Conservation (phyloP, 2,888 invertebrate species). For the Ophion slaviceki region DNA sequence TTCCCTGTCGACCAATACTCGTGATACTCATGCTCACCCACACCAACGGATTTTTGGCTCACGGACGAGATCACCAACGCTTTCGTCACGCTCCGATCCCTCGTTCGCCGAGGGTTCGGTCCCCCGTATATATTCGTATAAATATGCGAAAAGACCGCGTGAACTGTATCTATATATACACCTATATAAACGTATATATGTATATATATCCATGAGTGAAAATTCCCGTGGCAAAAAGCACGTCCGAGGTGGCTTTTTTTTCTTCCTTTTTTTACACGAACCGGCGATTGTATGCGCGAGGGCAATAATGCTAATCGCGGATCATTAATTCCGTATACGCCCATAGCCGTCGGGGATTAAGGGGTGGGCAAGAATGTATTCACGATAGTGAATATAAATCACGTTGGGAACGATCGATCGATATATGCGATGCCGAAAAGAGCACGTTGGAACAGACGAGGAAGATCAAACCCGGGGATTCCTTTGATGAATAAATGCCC, state of each 20-base stretch:
- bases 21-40: slow-evolving; percentile 36
- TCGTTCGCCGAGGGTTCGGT: slow-evolving; percentile 16
- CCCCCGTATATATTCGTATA: slow-evolving; percentile 1
- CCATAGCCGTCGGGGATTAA: slow-evolving; percentile 34
- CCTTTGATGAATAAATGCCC: no score
- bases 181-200: background rate
- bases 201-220: background rate
- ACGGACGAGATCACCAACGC: slow-evolving; percentile 44
- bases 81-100: slow-evolving; percentile 50
- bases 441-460: no score
- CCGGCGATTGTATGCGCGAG: slow-evolving; percentile 42
- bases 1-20: slow-evolving; percentile 37
- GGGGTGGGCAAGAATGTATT: slow-evolving; percentile 3
- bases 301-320: slow-evolving; percentile 61
- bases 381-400: slow-evolving; percentile 18
- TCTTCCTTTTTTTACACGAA: slow-evolving; percentile 1
- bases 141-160: slow-evolving; percentile 15
- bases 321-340: slow-evolving; percentile 58
- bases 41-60: slow-evolving; percentile 36
- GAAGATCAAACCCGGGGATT: no score
- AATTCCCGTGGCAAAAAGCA: slow-evolving; percentile 43
- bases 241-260: slow-evolving; percentile 16
- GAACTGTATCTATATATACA: slow-evolving; percentile 23
- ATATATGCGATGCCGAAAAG: background rate
- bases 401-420: slow-evolving; percentile 3